Evolutionary conservation across 2,888 invertebrate genomes (phyloP).

Genomic region (Muschampia plurimacula): DNA sequence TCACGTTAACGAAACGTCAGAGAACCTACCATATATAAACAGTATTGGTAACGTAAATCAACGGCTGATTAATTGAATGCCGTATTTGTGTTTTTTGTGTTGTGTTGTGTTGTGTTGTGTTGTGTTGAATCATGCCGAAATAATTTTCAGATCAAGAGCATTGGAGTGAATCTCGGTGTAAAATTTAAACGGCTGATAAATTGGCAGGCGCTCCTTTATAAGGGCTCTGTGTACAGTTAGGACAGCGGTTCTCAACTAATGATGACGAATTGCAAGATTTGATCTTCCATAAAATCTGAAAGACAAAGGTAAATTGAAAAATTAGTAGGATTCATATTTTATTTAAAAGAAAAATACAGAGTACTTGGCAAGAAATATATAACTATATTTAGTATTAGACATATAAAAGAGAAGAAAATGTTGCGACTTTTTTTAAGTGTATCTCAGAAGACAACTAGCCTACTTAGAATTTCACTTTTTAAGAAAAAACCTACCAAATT

Average conservation of each 20-base stretch:
- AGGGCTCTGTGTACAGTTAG: slow-evolving; percentile 46
- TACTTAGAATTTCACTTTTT: too few relatives aligned
- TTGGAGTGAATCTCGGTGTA: slow-evolving; percentile 44
- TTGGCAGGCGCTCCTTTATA: slow-evolving; percentile 44
- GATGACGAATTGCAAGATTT: not conserved
- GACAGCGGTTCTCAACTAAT: slow-evolving; percentile 31
- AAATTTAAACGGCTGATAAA: slow-evolving; percentile 46
- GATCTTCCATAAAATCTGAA: not conserved
- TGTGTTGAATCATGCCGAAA: slow-evolving; percentile 40
- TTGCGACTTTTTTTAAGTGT: too few relatives aligned
- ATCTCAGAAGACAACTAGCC: too few relatives aligned
- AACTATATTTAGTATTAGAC: too few relatives aligned
- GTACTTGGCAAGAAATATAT: too few relatives aligned
- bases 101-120: too few relatives aligned
- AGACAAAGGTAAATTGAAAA: not conserved
- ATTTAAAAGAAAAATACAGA: too few relatives aligned
- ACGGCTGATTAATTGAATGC: slow-evolving; percentile 42
- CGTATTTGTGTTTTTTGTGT: slow-evolving; percentile 42
- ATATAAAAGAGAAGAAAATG: too few relatives aligned
- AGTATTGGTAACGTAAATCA: slow-evolving; percentile 34
- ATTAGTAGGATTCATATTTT: too few relatives aligned
- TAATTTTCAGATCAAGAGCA: slow-evolving; percentile 33
- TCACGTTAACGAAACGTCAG: slow-evolving; percentile 20
- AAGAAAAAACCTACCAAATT: too few relatives aligned
- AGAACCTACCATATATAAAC: slow-evolving; percentile 28